Evolutionary conservation across 2,888 invertebrate species (phyloP), one percentile per base, ranked within the genome.

Genomic region (Oxyteleia sp.): DNA sequence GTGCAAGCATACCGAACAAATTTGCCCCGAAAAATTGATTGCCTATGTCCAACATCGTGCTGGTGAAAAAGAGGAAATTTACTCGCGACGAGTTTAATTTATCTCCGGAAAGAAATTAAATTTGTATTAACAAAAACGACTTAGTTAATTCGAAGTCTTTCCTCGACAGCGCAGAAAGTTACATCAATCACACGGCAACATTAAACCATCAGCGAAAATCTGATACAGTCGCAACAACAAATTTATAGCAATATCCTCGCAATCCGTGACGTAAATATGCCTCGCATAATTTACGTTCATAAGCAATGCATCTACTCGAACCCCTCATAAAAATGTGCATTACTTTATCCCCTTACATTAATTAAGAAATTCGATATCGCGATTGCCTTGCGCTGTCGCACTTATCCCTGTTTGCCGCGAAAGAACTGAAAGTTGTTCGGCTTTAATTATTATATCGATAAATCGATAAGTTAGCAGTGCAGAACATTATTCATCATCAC

Each of bases 371-470:
- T 59, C 49, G n/a, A 49, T 43, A 45, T 16, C 59, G 41, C 13
- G 61, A 57, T 8, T 35, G 35, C 11, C 23, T 32, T 8, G 32
- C 11, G 11, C 32, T 32, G 41, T 13, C 4, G 13, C n/a, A 18
- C 8, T 61, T 41, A 26, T 45, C 16, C 10, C 7, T 20, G 32
- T 8, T 15, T 15, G 15, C 61, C 10, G 41, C 16, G 59, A 74
- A 79, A 66, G 43, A 51, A 74, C 5, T 55, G 15, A 49, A 61
- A 55, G 76, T 35, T 61, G 55, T 81, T 64, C 69, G n/a, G 64
- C 55, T 81, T 79, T 76, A 84, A 85, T 82, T 82, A 84, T 69
- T 74, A 49, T 49, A 61, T 69, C 74, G 63, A 82, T 82, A 82
- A 81, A 81, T 81, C 74, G 66, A 81, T 82, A 75, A 51, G 5